Conservation (phyloP, 2,113 vertebrate species). For the Rynchops niger region DNA sequence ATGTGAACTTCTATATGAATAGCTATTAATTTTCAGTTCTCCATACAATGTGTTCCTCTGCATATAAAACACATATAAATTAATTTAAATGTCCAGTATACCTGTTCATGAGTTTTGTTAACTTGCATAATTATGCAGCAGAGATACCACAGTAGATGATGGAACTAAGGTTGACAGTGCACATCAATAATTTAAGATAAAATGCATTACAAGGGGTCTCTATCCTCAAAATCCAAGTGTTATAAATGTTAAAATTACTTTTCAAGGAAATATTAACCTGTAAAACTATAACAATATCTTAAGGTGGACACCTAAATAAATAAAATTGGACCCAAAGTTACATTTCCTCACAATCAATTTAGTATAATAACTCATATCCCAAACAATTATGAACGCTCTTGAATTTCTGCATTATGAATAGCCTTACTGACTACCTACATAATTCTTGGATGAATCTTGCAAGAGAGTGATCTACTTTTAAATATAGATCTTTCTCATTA, state of each 20-base stretch:
- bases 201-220: background rate
- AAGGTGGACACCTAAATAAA: background rate
- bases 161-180: background rate
- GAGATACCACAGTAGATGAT: background rate
- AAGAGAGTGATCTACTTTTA: background rate
- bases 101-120: constrained; percentile 8
- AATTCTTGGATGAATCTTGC: background rate
- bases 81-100: background rate
- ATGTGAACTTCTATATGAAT: background rate
- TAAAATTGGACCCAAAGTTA: background rate
- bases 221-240: background rate
- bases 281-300: background rate
- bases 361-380: background rate
- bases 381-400: background rate
- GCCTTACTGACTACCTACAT: background rate
- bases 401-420: background rate
- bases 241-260: background rate
- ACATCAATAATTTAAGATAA: constrained; percentile 8
- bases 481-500: background rate
- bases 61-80: background rate
- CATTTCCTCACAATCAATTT: background rate
- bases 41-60: background rate
- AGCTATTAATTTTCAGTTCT: background rate
- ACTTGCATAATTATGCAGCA: background rate
- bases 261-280: background rate